Conservation (phyloP, 2,113 vertebrate species). For the Pseudolaguvia tuberculata region DNA sequence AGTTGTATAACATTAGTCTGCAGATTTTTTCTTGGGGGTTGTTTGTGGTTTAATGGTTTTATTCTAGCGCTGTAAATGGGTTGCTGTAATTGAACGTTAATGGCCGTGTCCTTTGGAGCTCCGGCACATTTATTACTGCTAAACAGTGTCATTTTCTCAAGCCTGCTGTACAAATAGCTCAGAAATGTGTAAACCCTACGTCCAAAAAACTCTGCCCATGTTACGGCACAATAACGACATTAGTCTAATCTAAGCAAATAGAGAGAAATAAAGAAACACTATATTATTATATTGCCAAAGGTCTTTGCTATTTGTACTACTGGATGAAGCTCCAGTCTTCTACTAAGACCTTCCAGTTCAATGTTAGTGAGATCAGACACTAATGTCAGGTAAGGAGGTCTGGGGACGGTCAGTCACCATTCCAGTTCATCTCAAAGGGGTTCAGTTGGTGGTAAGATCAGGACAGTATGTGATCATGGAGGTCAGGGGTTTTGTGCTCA, state of each 20-base stretch:
- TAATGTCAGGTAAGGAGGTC: no score
- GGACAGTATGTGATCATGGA: no score
- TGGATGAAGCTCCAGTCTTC: no score
- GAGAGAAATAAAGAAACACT: not conserved
- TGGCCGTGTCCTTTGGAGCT: constrained; percentile 1
- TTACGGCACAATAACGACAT: not conserved
- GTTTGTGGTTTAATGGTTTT: constrained; percentile 13
- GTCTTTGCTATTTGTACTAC: no score
- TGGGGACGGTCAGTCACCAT: no score
- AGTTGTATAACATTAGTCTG: not conserved
- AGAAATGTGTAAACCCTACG: not conserved
- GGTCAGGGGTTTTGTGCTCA: no score
- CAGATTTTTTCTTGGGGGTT: not conserved
- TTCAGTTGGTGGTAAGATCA: no score
- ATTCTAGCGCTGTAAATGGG: not conserved
- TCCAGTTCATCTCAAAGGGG: no score
- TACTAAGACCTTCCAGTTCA: no score
- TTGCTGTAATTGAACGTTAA: constrained; percentile 9
- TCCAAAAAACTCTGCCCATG: not conserved
- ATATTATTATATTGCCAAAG: no score
- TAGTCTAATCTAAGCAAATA: not conserved
- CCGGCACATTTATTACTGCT: not conserved
- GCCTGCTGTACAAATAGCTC: constrained; percentile 5
- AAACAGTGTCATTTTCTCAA: not conserved
- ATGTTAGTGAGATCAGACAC: no score